Evolutionary conservation across 2,888 invertebrate species (phyloP), one percentile per base, ranked within the genome.

Genomic region (Drosophila mimetica): DNA sequence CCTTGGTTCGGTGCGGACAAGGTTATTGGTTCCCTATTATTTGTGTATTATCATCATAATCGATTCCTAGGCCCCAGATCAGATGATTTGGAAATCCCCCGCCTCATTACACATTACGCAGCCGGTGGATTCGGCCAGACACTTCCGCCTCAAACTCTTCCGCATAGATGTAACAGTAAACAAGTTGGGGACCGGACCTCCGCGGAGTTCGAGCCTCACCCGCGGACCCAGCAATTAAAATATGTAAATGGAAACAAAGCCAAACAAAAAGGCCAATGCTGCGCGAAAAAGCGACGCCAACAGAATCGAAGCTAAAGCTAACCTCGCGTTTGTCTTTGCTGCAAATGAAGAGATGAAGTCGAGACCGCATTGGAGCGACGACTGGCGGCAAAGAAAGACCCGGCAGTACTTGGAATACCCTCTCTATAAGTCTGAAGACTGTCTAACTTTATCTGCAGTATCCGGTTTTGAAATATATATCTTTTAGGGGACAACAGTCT

Each of bases 161-260:
- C 82, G 82, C 77, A 60, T 82, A 48, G 41, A 74, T 84, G 82
- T 82, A 82, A 82, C 81, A 81, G 85, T 82, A 81, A 81, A 75
- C 75, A 39, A 50, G 70, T 55, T 61, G 36, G 28, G 16, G 41
- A 20, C 28, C 34, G 44, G 25, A 46, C 37, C 32, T 39, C 44
- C 22, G 28, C 34, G 14, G n/a, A 14, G 51, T 39, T 48, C 47
- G 51, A 48, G 11, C 4, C 36, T 18, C 44, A 36, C 48, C 48
- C 22, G 44, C 48, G 18, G 42, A 25, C 54, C 41, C 47, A 67
- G 70, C 71, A 80, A 83, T 77, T 76, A 83, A 80, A 71, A 67
- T 84, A 81, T 81, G 84, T 81, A 81, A 84, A 81, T 81, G 66
- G 71, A 81, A 70, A 73, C 81, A 81, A 71, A 80, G 65, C 54